Evolutionary conservation across 2,888 invertebrate species (phyloP), one percentile per base, ranked within the genome.

Genomic region (Troides oblongomaculatus): DNA sequence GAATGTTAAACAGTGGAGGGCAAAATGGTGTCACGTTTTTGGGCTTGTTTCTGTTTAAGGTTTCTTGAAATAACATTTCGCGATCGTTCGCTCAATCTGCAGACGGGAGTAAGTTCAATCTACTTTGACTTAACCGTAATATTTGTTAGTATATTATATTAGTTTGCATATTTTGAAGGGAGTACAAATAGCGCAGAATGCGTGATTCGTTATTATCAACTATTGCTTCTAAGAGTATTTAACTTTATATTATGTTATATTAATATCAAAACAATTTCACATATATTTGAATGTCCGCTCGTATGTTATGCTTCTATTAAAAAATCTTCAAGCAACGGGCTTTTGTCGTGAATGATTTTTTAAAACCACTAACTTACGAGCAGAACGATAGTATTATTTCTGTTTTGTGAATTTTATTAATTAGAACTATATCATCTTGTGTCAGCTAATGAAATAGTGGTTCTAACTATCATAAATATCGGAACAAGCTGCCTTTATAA

Each of bases 1-100:
- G 53, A 70, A 70, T 61, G 64, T 70, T 61, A 63, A 73, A 68
- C 72, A 62, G 62, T 57, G 61, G 56, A 46, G 59, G 57, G 66
- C 56, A 62, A 18, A 68, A 64, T 62, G 66, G 8, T 68, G 68
- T 72, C 72, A 66, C 64, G 64, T 63, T 71, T 70, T 70, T 64
- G 43, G 66, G n/a, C 43, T 67, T 43, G 57, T 63, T 63, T 57
- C 62, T 68, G 61, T 69, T 59, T 62, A 70, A 58, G 73, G 68
- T 64, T 67, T 71, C 72, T 73, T 69, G 73, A 73, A 72, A 71
- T 74, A 70, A 74, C 72, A 73, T 74, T 76, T 72, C 62, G 73
- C 69, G 78, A 79, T 79, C 80, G 67, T 59, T 30, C 61, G 53
- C 71, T 61, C 68, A 68, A 78, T 77, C 77, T 64, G 66, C 70